Conservation (phyloP, 2,113 vertebrate species). For the Colistium nudipinnis region DNA sequence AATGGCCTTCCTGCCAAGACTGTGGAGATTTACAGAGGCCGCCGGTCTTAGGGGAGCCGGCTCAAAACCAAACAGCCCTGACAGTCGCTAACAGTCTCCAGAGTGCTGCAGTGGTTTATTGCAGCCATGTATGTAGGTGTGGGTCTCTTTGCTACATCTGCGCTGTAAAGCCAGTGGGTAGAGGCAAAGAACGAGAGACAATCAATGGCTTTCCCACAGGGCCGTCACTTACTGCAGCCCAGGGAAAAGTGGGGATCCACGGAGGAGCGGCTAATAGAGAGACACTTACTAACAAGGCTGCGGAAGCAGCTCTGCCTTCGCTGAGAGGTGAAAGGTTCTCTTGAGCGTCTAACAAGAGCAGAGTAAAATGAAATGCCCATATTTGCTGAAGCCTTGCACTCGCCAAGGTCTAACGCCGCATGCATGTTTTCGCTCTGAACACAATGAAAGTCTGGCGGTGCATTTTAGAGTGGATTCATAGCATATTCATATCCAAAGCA, state of each 20-base stretch:
- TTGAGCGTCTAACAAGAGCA: background rate
- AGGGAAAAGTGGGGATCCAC: conserved; percentile 37
- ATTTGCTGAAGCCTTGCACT: too few species aligned
- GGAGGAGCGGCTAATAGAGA: conserved; percentile 43
- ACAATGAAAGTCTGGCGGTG: background rate
- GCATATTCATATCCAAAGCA: too few species aligned
- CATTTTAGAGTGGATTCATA: too few species aligned
- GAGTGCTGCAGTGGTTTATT: conserved; percentile 28
- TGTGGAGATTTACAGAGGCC: conserved; percentile 43
- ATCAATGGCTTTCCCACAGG: conserved; percentile 50
- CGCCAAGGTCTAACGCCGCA: background rate
- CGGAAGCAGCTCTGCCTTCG: background rate
- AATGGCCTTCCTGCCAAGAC: conserved; percentile 53
- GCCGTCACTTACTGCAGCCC: conserved; percentile 44
- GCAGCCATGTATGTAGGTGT: conserved; percentile 1
- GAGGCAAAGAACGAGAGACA: conserved; percentile 29
- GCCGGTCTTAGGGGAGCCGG: conserved; percentile 44
- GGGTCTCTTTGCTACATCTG: conserved; percentile 14
- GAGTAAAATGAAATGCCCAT: background rate
- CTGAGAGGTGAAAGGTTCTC: conserved; percentile 2
- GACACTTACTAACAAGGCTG: conserved; percentile 35
- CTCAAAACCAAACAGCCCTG: conserved; percentile 51
- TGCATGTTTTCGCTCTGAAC: background rate
- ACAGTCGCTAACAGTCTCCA: conserved; percentile 41
- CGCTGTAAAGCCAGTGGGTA: conserved; percentile 15